These are phyloP conservation scores for Drosophila cognata DNA, from an alignment of 2,888 invertebrate species.

Conservation along the genomic window DNA sequence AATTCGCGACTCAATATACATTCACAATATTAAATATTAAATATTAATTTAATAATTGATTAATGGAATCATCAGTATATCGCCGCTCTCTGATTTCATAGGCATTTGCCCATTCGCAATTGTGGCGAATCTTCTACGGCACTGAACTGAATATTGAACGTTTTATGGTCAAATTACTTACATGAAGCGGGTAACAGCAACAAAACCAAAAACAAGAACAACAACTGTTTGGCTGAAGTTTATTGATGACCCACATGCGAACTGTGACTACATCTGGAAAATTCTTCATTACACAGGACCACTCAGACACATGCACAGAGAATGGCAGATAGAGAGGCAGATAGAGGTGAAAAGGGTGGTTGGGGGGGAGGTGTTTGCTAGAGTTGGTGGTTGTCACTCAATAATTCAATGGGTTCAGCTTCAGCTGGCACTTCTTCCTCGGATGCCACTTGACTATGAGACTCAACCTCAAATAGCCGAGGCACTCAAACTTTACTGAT, in stretches of 20 bases:
- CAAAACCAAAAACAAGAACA: conserved; percentile 1
- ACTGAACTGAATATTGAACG: conserved; percentile 18
- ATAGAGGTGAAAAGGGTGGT: neutral
- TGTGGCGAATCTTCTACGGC: neutral
- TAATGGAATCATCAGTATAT: neutral
- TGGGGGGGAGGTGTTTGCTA: neutral
- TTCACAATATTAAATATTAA: neutral
- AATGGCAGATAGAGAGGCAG: neutral
- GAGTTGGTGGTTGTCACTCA: conserved; percentile 53
- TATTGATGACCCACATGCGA: conserved; percentile 71
- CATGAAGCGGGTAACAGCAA: conserved; percentile 3
- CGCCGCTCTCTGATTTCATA: neutral
- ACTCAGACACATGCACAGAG: conserved; percentile 7
- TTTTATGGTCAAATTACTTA: conserved; percentile 38
- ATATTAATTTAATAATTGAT: neutral
- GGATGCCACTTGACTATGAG: conserved; percentile 60
- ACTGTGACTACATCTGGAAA: conserved; percentile 39
- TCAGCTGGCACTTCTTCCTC: conserved; percentile 29
- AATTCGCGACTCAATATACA: neutral
- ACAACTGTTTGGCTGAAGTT: conserved; percentile 31
- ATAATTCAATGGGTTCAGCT: conserved; percentile 64
- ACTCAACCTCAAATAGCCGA: conserved; percentile 56
- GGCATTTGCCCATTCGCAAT: conserved; percentile 11
- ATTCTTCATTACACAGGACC: conserved; percentile 62
- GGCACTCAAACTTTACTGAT: conserved; percentile 52